Conservation (phyloP, 1,140 invertebrate genomes). For the Procambarus clarkii region DNA sequence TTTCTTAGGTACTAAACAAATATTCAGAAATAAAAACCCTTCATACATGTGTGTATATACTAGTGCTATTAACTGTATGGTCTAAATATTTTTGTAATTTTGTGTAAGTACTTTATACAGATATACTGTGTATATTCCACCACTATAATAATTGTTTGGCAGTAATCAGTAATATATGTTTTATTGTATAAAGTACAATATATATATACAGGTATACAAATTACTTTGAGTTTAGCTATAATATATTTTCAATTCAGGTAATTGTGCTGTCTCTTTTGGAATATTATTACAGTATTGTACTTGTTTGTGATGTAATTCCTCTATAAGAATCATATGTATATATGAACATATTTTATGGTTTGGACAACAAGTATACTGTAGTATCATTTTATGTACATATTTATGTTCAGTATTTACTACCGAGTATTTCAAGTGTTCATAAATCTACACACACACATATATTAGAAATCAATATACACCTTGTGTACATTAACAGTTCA, state of each 20-base stretch:
- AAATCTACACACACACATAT: conserved; percentile 1
- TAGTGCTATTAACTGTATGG: neutral
- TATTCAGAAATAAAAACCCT: neutral
- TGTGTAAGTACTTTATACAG: neutral
- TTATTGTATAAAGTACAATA: neutral
- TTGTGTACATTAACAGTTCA: conserved; percentile 15
- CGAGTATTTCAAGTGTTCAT: conserved; percentile 8
- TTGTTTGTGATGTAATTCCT: neutral
- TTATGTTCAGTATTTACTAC: conserved; percentile 2
- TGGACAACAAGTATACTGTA: neutral
- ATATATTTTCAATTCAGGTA: neutral
- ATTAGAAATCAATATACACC: neutral
- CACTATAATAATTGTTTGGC: no score
- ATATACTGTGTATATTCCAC: no score
- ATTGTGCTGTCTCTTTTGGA: neutral
- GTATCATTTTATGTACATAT: conserved; percentile 4
- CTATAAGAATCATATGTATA: neutral
- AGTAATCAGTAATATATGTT: neutral
- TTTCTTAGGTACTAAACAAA: neutral
- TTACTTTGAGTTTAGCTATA: neutral
- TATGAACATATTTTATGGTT: neutral
- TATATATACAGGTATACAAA: neutral
- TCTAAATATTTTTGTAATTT: neutral
- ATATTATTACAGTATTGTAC: neutral
- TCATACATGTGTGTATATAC: neutral